Percentiles rank a stretch among this genome's conserved stretches.
Evolutionary conservation across 2,888 invertebrate genomes (phyloP).

Genomic region (Branchellion lobata): DNA sequence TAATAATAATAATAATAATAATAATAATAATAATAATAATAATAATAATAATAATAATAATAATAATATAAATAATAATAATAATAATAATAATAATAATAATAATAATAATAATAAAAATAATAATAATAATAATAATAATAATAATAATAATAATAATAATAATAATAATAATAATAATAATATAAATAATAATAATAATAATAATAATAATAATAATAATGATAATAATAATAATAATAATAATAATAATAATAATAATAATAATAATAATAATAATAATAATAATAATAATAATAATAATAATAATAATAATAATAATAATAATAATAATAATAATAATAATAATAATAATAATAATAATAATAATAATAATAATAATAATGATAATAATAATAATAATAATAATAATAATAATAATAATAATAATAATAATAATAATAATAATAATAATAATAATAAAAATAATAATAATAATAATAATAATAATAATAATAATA

Average conservation of each 20-base stretch:
- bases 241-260: conserved; percentile 10
- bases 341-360: conserved; percentile 5
- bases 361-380: conserved; percentile 10
- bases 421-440: no score
- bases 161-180: not conserved
- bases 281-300: not conserved
- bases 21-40: no score
- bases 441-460: no score
- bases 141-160: conserved; percentile 1
- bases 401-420: no score
- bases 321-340: conserved; percentile 5
- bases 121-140: conserved; percentile 10
- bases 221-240: conserved; percentile 1
- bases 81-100: no score
- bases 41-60: no score
- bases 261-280: not conserved
- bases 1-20: no score
- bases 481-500: no score
- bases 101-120: not conserved
- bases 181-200: not conserved
- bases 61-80: no score
- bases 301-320: conserved; percentile 2
- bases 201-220: conserved; percentile 6
- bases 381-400: not conserved
- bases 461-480: no score